Base-by-base conservation (phyloP, 1,140 invertebrate genomes). In the Drosophila burlai region DNA sequence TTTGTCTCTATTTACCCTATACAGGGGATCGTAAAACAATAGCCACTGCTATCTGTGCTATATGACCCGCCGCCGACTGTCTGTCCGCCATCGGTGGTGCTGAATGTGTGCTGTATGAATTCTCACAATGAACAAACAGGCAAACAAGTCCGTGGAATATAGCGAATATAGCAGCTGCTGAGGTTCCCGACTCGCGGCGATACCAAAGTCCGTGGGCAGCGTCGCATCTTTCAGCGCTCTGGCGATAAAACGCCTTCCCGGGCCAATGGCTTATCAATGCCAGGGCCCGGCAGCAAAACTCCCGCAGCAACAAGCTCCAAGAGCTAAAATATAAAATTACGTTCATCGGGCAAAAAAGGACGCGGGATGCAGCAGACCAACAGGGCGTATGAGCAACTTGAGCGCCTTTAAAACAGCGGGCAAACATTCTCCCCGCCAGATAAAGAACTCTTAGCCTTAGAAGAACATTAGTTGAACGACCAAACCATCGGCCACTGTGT, bases 1-100 rank as follows among this genome's bases (percentile, higher is more conserved):
- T 45, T 67, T 15, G 38, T 55, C 40, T 71, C 60, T 89, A 67
- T 84, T 89, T 85, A 79, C 84, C 83, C 76, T 69, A 85, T 76
- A 68, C 78, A 81, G 65, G 71, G 66, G 80, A 89, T 87, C 84
- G 84, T 89, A 82, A 89, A 89, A 89, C 85, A 89, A 89, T 89
- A 84, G 81, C 84, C 36, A 55, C 26, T 68, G 83, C 84, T 89
- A 86, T 89, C 83, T 66, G 21, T 43, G 67, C 76, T 73, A 82
- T 81, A 84, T 75, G 81, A 57, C 76, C 72, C 65, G 24, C 47
- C 57, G 49, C 47, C 49, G 49, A 75, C 63, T 67, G 61, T 83
- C 63, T 67, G 61, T 87, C 61, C 73, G 40, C 76, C 55, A 61
- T 47, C 26, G 76, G 34, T 54, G 60, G 46, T 38, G 38, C 58